Percentiles rank a stretch among this genome's conserved stretches.
phyloP scores from a whole-genome alignment of 35 echinoderm and acorn worm species.

The Diadema setosum region DNA sequence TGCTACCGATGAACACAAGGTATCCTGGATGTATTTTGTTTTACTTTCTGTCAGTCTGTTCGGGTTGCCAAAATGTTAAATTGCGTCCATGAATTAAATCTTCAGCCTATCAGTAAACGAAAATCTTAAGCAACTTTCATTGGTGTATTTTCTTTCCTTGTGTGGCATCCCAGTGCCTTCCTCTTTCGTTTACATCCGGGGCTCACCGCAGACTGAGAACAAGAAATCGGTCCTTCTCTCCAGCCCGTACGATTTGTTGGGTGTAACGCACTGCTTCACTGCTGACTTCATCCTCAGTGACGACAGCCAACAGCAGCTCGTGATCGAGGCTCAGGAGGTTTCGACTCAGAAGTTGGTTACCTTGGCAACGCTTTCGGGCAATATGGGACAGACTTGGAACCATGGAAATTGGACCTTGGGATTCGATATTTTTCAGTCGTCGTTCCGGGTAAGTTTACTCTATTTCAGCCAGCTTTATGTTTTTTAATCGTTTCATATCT shows the following conservation, averaged over 20 bases:
- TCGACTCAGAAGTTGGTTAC: neutral
- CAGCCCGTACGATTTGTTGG: neutral
- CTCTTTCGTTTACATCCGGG: neutral
- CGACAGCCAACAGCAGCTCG: neutral
- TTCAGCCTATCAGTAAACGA: no score
- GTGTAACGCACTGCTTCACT: neutral
- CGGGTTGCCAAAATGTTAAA: no score
- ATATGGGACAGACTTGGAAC: neutral
- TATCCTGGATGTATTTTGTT: no score
- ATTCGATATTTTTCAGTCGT: neutral
- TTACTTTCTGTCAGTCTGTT: no score
- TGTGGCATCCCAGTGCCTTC: neutral
- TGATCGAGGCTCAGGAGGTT: neutral
- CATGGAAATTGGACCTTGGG: neutral
- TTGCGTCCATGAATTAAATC: no score
- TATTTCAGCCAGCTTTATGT: neutral
- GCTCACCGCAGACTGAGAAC: neutral
- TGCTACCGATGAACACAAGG: no score
- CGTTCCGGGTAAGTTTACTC: neutral
- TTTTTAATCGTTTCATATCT: neutral
- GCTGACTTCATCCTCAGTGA: neutral
- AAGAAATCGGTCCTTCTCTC: neutral
- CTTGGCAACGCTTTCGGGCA: neutral
- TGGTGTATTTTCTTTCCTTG: no score
- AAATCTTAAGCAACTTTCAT: no score